These are phyloP conservation scores for Hylaea fasciaria DNA, from an alignment of 2,888 invertebrate genomes.

Conservation along the genomic window DNA sequence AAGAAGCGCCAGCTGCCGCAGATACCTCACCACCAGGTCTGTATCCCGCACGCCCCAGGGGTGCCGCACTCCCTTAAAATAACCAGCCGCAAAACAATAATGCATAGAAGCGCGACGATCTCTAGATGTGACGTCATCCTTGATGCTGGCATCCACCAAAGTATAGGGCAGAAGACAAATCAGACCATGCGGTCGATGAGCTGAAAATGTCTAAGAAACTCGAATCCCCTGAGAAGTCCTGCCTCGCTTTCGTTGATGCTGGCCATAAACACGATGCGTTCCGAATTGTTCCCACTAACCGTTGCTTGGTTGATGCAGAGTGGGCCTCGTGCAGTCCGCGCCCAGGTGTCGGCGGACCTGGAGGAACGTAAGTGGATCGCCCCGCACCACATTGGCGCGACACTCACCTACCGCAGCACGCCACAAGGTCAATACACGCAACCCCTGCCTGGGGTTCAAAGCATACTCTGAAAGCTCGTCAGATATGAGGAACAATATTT, in stretches of 20 bases:
- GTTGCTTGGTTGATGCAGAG: conserved; percentile 61
- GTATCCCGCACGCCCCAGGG: conserved; percentile 2
- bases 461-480: conserved; percentile 20
- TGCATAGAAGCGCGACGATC: not conserved
- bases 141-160: conserved; percentile 6
- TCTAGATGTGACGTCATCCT: conserved; percentile 14
- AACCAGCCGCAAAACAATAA: no score
- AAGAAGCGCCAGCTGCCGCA: conserved; percentile 98
- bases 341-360: conserved; percentile 88
- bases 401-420: conserved; percentile 92
- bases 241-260: conserved; percentile 12
- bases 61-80: not conserved
- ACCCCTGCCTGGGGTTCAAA: conserved; percentile 50
- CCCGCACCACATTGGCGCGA: conserved; percentile 91
- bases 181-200: not conserved
- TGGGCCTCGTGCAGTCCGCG: conserved; percentile 87
- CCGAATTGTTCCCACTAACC: conserved; percentile 15
- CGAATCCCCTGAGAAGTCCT: no score
- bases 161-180: not conserved
- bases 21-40: conserved; percentile 90
- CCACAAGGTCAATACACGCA: conserved; percentile 87
- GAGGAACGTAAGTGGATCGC: conserved; percentile 90
- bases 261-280: not conserved
- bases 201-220: not conserved
- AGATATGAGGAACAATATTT: not conserved